phyloP scores from a whole-genome alignment of 2,888 invertebrate species.

The Rhaphigaster nebulosa region DNA sequence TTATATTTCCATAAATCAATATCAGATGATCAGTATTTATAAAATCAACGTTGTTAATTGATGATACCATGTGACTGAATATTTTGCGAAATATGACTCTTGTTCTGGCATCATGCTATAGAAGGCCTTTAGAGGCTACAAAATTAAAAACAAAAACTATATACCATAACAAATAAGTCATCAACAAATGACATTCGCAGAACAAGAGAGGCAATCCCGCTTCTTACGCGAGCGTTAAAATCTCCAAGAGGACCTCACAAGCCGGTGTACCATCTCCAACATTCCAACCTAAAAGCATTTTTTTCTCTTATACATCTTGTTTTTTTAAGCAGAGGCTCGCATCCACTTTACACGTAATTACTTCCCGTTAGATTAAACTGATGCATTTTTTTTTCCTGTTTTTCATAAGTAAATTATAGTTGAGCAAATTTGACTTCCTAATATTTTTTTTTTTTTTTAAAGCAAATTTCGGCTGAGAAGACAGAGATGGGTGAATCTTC shows the following conservation, averaged over 20 bases:
- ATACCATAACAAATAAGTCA: neutral
- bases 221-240: conserved; percentile 1
- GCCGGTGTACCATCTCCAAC: conserved; percentile 27
- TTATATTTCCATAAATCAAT: too few relatives aligned
- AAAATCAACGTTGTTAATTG: too few relatives aligned
- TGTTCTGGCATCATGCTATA: neutral
- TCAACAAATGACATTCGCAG: neutral
- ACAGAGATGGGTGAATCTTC: neutral
- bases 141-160: neutral
- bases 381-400: neutral
- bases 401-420: neutral
- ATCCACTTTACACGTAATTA: conserved; percentile 20
- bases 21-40: too few relatives aligned
- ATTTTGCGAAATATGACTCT: too few relatives aligned
- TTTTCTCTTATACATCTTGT: neutral
- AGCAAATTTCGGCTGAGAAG: neutral
- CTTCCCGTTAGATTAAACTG: conserved; percentile 31
- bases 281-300: conserved; percentile 41
- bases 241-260: conserved; percentile 38
- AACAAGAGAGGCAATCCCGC: neutral
- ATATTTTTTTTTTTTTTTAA: neutral
- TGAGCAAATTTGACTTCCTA: conserved; percentile 14
- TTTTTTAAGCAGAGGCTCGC: conserved; percentile 14
- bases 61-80: too few relatives aligned
- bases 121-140: neutral